Base-by-base conservation (phyloP, 1,140 invertebrate species). In the Rhopalosiphum padi region DNA sequence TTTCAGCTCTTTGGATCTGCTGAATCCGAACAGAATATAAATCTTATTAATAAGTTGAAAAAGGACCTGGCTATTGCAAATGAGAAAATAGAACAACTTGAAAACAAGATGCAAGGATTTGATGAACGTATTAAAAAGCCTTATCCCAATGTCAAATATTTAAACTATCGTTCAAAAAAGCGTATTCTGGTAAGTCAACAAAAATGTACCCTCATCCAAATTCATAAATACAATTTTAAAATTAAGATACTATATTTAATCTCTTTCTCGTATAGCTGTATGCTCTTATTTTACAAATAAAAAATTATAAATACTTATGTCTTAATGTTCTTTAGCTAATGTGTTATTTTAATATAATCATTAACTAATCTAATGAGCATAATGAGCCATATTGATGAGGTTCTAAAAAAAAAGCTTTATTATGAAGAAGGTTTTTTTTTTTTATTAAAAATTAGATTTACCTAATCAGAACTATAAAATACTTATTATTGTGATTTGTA, bases 91-190 rank as follows among this genome's bases (percentile, higher is more conserved):
- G 48, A 86, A 93, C n/a, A 86, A 55, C 91, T 93, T 37, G 91
- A 85, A 85, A 83, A 55, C 2, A 93, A 93, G 35, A 93, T 93
- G 91, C 91, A 85, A 86, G 91, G 91, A 18, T 93, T 93, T 93
- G 91, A 93, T 51, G 91, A 93, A 85, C 91, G 82, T 85, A 93
- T 93, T 35, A 93, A 22, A 86, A 94, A 94, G 53, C 94, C 94
- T 37, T 94, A 94, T 94, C 94, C 94, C 51, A 86, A 86, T 87
- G 94, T 94, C 35, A 94, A 94, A 93, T 91, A 94, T 92, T 48
- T 87, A 53, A 94, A 94, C 48, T 94, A 92, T 8, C 82, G 91
- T 35, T 77, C 85, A n/a, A 94, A 94, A 77, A 94, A 94, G 93
- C 82, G 94, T 51, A 94, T 94, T 87, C 48, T 94, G 60, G 93